Percentiles rank a stretch among this genome's conserved stretches.
Conservation (phyloP, 2,797 vertebrate species). For the Iguana delicatissima region DNA sequence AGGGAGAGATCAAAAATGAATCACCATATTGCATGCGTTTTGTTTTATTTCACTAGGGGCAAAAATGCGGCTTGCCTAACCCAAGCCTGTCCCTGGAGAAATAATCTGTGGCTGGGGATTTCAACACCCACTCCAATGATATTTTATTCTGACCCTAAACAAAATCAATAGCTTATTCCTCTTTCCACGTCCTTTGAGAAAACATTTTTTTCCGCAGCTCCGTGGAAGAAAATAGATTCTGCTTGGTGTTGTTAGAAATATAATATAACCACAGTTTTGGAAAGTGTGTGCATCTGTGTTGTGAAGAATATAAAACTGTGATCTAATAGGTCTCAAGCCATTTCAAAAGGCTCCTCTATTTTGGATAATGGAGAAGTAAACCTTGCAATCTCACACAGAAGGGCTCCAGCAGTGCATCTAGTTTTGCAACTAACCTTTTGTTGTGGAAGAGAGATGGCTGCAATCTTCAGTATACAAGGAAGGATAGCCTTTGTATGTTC, state of each 20-base stretch:
- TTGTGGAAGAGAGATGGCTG: slow-evolving; percentile 20
- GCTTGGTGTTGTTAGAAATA: slow-evolving; percentile 72
- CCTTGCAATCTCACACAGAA: slow-evolving; percentile 69
- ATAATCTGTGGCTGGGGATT: slow-evolving; percentile 67
- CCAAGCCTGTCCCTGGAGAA: slow-evolving; percentile 69
- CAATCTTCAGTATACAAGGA: background rate
- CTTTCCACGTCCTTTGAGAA: slow-evolving; percentile 64
- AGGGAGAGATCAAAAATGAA: slow-evolving; percentile 35
- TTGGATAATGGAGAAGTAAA: slow-evolving; percentile 75
- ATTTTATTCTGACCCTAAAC: slow-evolving; percentile 77
- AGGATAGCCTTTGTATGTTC: background rate
- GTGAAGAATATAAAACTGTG: slow-evolving; percentile 60
- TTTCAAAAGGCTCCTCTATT: slow-evolving; percentile 74
- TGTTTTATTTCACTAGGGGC: slow-evolving; percentile 66
- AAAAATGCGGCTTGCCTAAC: slow-evolving; percentile 53
- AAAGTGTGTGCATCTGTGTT: slow-evolving; percentile 46
- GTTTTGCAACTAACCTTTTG: slow-evolving; percentile 27
- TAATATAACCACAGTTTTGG: slow-evolving; percentile 75
- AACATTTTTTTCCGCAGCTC: slow-evolving; percentile 67
- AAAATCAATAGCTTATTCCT: slow-evolving; percentile 72
- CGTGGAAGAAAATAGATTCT: slow-evolving; percentile 72
- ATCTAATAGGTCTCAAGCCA: slow-evolving; percentile 71
- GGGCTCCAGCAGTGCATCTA: slow-evolving; percentile 38
- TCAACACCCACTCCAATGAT: slow-evolving; percentile 73
- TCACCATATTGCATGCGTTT: slow-evolving; percentile 67